Evolutionary conservation across 2,888 invertebrate genomes (phyloP).

Genomic region (Mechanitis messenoides): DNA sequence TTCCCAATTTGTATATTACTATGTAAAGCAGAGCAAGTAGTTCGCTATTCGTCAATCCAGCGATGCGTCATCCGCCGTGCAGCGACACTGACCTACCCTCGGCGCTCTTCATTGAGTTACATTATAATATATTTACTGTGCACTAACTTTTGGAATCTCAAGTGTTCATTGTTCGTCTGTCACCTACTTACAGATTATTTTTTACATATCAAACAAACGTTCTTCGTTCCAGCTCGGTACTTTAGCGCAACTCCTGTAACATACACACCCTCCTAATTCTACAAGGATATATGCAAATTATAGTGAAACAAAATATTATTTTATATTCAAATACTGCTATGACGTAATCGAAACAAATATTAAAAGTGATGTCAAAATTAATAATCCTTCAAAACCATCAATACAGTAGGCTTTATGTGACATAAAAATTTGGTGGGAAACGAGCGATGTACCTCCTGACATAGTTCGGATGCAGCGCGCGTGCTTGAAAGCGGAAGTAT

Average conservation of each 20-base stretch:
- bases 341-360: too few species aligned
- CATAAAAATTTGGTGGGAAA: slow-evolving; percentile 23
- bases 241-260: too few species aligned
- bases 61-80: neutral
- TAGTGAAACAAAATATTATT: neutral
- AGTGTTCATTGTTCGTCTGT: too few species aligned
- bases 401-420: neutral
- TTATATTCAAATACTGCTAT: too few species aligned
- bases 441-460: slow-evolving; percentile 47
- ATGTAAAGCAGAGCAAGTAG: neutral
- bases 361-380: too few species aligned
- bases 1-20: too few species aligned
- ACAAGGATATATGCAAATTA: too few species aligned
- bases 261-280: too few species aligned
- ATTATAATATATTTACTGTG: neutral
- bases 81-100: neutral
- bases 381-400: neutral
- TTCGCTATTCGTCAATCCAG: neutral
- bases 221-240: too few species aligned
- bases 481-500: slow-evolving; percentile 71
- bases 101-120: neutral
- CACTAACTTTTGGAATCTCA: too few species aligned
- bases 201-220: too few species aligned
- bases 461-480: slow-evolving; percentile 66
- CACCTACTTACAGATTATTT: too few species aligned